phyloP scores from a whole-genome alignment of 2,113 vertebrate species.

The Stomatorhinus ivindoensis region DNA sequence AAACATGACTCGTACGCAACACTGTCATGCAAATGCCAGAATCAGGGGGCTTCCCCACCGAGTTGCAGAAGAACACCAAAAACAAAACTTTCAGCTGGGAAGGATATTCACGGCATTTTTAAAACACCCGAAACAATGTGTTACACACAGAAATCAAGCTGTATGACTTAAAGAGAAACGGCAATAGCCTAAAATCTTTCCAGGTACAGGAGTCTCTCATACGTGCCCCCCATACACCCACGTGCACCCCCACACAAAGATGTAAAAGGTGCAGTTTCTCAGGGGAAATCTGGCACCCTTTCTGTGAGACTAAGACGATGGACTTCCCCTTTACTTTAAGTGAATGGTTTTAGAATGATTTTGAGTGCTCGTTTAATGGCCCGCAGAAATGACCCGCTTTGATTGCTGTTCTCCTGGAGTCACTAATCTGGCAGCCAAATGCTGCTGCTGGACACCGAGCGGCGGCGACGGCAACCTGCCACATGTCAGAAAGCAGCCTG shows the following conservation, averaged over 20 bases:
- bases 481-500: neutral
- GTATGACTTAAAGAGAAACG: neutral
- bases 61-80: neutral
- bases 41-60: neutral
- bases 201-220: neutral
- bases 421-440: neutral
- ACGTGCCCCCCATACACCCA: neutral
- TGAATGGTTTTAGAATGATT: neutral
- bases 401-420: neutral
- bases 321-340: neutral
- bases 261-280: neutral
- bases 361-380: too few species aligned
- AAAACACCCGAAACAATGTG: neutral
- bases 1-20: neutral
- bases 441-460: neutral
- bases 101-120: neutral
- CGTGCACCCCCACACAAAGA: neutral
- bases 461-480: neutral
- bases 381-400: neutral
- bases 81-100: neutral
- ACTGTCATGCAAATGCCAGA: neutral
- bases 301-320: neutral
- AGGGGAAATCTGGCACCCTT: neutral
- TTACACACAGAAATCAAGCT: neutral
- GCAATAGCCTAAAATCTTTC: neutral